Conservation (phyloP, 2,888 invertebrate genomes). For the Thymelicus acteon region DNA sequence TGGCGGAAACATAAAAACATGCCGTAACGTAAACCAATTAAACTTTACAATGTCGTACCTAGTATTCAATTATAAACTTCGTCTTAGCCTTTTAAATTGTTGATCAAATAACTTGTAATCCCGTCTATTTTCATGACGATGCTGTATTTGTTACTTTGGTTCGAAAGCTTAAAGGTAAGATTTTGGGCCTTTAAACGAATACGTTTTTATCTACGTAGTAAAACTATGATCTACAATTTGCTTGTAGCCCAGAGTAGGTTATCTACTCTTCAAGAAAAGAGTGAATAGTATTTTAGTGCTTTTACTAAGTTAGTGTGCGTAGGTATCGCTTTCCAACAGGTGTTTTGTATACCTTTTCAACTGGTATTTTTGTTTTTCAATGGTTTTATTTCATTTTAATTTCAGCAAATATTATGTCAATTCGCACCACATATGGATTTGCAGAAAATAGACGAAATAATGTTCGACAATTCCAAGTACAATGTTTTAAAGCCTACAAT, state of each 20-base stretch:
- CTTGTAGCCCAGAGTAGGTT: too few species aligned
- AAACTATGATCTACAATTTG: too few species aligned
- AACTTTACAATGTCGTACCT: not conserved
- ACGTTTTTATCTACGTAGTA: too few species aligned
- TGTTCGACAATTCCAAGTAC: slow-evolving; percentile 58
- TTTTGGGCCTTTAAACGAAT: not conserved
- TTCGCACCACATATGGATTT: slow-evolving; percentile 62
- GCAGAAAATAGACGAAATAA: slow-evolving; percentile 60
- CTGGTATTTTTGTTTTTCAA: not conserved
- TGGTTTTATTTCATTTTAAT: slow-evolving; percentile 20
- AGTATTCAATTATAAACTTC: slow-evolving; percentile 22
- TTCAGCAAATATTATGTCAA: slow-evolving; percentile 38
- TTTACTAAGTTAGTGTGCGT: too few species aligned
- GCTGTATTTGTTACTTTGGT: slow-evolving; percentile 9
- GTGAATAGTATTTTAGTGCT: too few species aligned
- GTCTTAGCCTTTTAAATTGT: slow-evolving; percentile 6
- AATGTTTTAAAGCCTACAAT: slow-evolving; percentile 60
- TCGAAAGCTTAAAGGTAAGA: not conserved
- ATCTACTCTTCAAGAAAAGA: too few species aligned
- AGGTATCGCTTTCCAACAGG: too few species aligned
- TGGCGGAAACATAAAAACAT: not conserved
- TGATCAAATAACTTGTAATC: not conserved
- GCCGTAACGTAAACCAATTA: slow-evolving; percentile 15
- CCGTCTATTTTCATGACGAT: not conserved
- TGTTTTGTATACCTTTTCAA: too few species aligned